Evolutionary conservation across 2,797 vertebrate species (phyloP), one percentile per base, ranked within the genome.

Genomic region (Alca torda): DNA sequence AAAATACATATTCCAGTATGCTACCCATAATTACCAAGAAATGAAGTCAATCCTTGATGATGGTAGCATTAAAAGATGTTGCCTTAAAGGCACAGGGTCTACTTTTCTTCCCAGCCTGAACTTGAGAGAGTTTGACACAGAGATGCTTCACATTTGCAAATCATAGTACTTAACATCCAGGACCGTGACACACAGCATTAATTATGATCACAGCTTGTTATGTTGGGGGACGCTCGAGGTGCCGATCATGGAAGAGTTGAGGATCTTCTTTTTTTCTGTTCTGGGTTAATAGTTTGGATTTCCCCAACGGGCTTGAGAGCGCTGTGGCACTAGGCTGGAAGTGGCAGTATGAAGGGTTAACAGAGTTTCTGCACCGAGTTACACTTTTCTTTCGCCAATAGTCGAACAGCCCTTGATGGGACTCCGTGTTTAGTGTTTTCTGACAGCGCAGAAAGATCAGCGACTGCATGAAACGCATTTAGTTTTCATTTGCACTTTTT

Each of bases 21-120:
- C 70, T 95, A 67, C 45, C 73, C 5, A 0, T 69, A 84, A 86
- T 93, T 89, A 87, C 80, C 63, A 53, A 59, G 63, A 46, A 65
- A 68, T 82, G 54, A 95, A 94, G 88, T 79, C 87, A 60, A 19
- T 77, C 74, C 90, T 91, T 45, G 74, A 16, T 79, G 96, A 96
- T 90, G 67, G 92, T 57, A 51, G 35, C 65, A 33, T 50, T 93
- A 63, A 82, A 84, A 92, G 85, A 81, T 69, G 65, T 60, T 95
- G 87, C 93, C 91, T 97, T 88, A 91, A 95, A 94, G 91, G 89
- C 87, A 84, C 70, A 88, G 70, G 69, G 39, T 75, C 87, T 84
- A 18, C 89, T 96, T 87, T 78, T 65, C 74, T 59, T 39, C 30
- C 19, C 79, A 59, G 50, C 84, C 79, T 96, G 98, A 98, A 98